These are phyloP conservation scores for Corbicula japonica DNA, from an alignment of 2,888 invertebrate genomes.

Conservation along the genomic window DNA sequence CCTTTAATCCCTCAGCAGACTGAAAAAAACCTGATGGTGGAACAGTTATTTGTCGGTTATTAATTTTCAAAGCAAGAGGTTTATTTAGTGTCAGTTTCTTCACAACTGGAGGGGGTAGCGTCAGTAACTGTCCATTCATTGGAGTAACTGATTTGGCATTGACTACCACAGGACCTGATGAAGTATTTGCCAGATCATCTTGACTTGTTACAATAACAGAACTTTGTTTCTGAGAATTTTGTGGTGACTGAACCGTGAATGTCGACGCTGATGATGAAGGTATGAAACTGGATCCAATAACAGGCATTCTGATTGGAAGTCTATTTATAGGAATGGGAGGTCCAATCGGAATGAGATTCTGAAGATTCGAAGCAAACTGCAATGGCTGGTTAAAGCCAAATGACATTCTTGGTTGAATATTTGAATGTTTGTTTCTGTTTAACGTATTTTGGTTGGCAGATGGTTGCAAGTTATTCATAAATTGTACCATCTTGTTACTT, in stretches of 20 bases:
- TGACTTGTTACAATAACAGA: constrained; percentile 5
- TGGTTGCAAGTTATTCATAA: no score
- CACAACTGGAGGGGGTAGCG: constrained; percentile 78
- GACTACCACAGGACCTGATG: constrained; percentile 48
- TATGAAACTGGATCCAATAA: no score
- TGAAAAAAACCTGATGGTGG: constrained; percentile 82
- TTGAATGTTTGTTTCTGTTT: no score
- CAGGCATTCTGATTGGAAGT: not conserved
- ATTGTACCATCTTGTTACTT: no score
- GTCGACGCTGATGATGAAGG: constrained; percentile 23
- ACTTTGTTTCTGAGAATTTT: not conserved
- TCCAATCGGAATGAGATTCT: constrained; percentile 42
- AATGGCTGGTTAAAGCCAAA: not conserved
- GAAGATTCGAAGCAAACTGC: constrained; percentile 20
- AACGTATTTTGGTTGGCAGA: no score
- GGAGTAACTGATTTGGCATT: constrained; percentile 56
- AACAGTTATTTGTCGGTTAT: constrained; percentile 78
- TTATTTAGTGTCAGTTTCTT: constrained; percentile 76
- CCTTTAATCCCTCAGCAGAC: constrained; percentile 77
- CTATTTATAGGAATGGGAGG: constrained; percentile 13
- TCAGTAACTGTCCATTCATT: constrained; percentile 78
- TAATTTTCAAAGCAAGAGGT: constrained; percentile 80
- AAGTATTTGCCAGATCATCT: not conserved
- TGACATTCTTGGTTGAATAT: constrained; percentile 28
- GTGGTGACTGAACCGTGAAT: constrained; percentile 14